phyloP scores from a whole-genome alignment of 1,140 invertebrate species.

The Bombus breviceps region DNA sequence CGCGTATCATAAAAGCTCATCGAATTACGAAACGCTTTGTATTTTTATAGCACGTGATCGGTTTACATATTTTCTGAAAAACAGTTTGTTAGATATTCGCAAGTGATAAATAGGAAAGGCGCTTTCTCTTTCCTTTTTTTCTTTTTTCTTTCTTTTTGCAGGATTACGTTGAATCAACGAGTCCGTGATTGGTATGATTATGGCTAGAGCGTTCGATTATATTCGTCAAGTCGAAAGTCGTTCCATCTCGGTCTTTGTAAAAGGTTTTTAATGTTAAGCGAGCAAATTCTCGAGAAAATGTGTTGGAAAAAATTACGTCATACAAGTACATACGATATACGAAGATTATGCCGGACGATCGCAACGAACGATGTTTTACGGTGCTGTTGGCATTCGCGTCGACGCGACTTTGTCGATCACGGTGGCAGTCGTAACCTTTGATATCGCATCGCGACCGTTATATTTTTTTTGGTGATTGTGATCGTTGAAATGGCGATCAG shows the following conservation, averaged over 20 bases:
- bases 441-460: too few species aligned
- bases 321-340: background rate
- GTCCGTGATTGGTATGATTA: background rate
- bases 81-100: background rate
- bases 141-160: fast-evolving
- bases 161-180: too few species aligned
- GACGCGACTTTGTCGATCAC: background rate
- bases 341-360: background rate
- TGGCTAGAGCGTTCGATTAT: background rate
- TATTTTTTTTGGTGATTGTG: too few species aligned
- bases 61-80: background rate
- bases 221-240: background rate
- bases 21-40: background rate
- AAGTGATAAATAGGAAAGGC: too few species aligned
- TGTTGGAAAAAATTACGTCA: background rate
- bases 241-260: too few species aligned
- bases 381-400: background rate
- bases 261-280: too few species aligned
- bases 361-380: background rate
- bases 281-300: too few species aligned
- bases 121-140: too few species aligned
- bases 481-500: too few species aligned
- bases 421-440: too few species aligned
- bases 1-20: background rate
- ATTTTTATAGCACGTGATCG: background rate